These are phyloP conservation scores for Montifringilla adamsi DNA, from an alignment of 2,113 vertebrate genomes.

Conservation along the genomic window DNA sequence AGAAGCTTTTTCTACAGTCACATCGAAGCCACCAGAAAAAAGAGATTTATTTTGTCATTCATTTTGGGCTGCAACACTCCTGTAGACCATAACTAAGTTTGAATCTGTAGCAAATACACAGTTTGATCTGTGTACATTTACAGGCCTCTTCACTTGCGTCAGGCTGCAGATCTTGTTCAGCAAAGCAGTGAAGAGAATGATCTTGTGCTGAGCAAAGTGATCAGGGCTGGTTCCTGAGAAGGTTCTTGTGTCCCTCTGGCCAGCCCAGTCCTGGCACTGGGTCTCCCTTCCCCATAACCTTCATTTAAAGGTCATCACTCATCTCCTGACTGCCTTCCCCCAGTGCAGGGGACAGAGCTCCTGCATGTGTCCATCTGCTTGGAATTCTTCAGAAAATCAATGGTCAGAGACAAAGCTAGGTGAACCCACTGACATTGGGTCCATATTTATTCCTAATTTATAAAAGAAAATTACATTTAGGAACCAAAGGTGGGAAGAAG, in stretches of 20 bases:
- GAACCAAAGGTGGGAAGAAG: background rate
- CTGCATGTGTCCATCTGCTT: background rate
- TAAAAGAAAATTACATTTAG: background rate
- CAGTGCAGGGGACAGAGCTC: rapidly evolving
- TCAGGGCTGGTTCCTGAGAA: background rate
- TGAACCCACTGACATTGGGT: rapidly evolving
- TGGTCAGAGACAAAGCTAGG: background rate
- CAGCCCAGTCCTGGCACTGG: background rate
- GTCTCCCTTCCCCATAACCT: background rate
- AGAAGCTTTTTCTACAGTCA: background rate
- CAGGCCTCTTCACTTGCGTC: background rate
- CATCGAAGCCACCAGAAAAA: background rate
- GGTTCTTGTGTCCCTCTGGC: background rate
- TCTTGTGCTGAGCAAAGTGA: background rate
- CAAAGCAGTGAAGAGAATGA: background rate
- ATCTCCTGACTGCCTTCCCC: background rate
- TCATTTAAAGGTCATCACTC: background rate
- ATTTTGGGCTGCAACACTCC: background rate
- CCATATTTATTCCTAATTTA: background rate
- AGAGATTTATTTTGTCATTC: background rate
- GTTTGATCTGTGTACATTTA: rapidly evolving
- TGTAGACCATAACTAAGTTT: background rate
- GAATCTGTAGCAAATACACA: background rate
- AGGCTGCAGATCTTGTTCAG: background rate
- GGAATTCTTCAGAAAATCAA: background rate